Evolutionary conservation across 1,140 invertebrate species (phyloP), one percentile per base, ranked within the genome.

Genomic region (Anastatus disparis): DNA sequence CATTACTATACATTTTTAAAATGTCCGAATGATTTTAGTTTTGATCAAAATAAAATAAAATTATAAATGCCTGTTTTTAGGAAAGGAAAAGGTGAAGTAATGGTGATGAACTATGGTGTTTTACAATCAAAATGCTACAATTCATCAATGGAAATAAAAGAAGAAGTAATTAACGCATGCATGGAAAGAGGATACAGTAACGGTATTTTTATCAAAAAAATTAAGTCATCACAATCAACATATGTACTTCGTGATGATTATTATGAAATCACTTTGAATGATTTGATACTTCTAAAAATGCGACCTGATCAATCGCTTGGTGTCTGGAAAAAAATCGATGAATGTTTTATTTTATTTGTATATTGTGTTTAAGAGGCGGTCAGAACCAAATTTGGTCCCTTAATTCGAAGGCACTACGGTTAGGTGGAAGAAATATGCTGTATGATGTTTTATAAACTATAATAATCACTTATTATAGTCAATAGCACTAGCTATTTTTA

Each of bases 81-180:
- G 64, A 24, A 71, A 17, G 83, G 83, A 26, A 84, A 78, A 20
- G 89, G 89, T 2, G 88, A 90, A 78, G 82, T 91, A 0, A 79
- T 89, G 27, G 79, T 82, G 10, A 81, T 86, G 42, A 85, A 84
- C 2, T 87, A 84, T 38, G 90, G 90, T 4, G 79, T 89, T 27
- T 90, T 89, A 88, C 87, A 90, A 59, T 80, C 87, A 0, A 86
- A 88, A 69, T 91, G 90, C 76, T 89, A 87, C 38, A 76, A 84
- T 0, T 17, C 27, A 8, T 72, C 75, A 2, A 12, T 76, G 8
- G 20, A 68, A 2, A 58, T 75, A 9, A 20, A 70, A 0, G 17
- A 63, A 0, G 71, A 82, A 12, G 72, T 70, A 0, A 20, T 7
- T 0, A 58, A 68, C 0, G 15, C 75, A 1, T 84, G 83, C 53